phyloP scores from a whole-genome alignment of 64 coral and sea anemone genomes.

The Montipora foliosa region DNA sequence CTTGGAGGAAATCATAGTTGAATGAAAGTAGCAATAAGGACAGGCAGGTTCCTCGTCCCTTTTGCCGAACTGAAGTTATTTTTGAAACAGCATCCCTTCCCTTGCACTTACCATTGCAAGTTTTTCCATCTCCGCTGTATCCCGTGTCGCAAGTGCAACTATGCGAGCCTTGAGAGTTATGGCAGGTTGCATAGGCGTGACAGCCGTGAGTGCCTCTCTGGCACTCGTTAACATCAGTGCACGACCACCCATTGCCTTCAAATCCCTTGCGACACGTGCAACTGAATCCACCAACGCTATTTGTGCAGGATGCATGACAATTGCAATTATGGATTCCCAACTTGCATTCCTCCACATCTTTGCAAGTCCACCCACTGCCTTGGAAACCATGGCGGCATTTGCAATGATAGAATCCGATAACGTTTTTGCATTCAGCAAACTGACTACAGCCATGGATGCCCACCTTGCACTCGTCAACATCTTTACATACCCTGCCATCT shows the following conservation, averaged over 20 bases:
- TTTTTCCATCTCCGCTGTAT: constrained; percentile 50
- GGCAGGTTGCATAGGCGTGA: constrained; percentile 16
- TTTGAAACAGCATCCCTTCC: not conserved
- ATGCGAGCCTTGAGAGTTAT: constrained; percentile 48
- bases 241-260: constrained; percentile 46
- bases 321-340: constrained; percentile 16
- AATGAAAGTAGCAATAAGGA: no score
- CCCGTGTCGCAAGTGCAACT: constrained; percentile 43
- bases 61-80: not conserved
- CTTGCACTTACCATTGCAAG: constrained; percentile 22
- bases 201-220: constrained; percentile 37
- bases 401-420: constrained; percentile 37
- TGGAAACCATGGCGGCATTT: constrained; percentile 36
- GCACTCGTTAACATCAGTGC: constrained; percentile 65
- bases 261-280: no score
- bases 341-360: constrained; percentile 61
- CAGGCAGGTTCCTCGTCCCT: no score
- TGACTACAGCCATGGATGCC: not conserved
- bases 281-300: constrained; percentile 55
- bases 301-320: constrained; percentile 44
- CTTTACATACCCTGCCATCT: no score
- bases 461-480: no score
- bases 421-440: constrained; percentile 33
- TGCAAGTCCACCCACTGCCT: constrained; percentile 30
- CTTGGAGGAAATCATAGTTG: no score